Evolutionary conservation across 2,888 invertebrate genomes (phyloP).

Genomic region (Camponotus fellah): DNA sequence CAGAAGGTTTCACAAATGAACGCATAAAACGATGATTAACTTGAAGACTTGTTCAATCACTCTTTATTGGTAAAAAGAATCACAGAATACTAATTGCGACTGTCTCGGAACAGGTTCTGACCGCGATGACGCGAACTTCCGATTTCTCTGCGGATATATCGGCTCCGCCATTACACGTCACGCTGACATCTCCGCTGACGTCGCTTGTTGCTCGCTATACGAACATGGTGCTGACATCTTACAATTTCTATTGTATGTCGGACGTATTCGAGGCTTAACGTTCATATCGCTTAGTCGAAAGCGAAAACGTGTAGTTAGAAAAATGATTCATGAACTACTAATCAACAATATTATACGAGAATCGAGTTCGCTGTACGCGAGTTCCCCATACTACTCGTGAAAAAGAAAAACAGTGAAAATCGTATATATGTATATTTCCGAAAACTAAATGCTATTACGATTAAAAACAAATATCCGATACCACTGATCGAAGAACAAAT

Average conservation of each 20-base stretch:
- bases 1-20: no score
- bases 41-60: no score
- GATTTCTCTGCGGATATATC: no score
- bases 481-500: conserved; percentile 23
- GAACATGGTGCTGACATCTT: no score
- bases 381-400: neutral
- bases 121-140: no score
- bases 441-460: neutral
- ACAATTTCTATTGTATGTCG: neutral
- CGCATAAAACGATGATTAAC: no score
- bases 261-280: neutral
- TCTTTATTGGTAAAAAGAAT: no score
- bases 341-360: conserved; percentile 3
- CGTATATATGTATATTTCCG: conserved; percentile 1
- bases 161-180: no score
- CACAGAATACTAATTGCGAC: no score
- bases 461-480: conserved; percentile 23
- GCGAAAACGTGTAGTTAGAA: neutral
- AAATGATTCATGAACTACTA: neutral
- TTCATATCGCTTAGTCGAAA: conserved; percentile 15
- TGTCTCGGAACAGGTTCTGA: no score
- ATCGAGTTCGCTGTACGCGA: conserved; percentile 12
- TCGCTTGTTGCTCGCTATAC: no score
- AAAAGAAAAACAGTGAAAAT: conserved; percentile 10
- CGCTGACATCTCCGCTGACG: no score